These are phyloP conservation scores for Pteromalus puparum DNA, from an alignment of 1,140 invertebrate species.

Conservation along the genomic window DNA sequence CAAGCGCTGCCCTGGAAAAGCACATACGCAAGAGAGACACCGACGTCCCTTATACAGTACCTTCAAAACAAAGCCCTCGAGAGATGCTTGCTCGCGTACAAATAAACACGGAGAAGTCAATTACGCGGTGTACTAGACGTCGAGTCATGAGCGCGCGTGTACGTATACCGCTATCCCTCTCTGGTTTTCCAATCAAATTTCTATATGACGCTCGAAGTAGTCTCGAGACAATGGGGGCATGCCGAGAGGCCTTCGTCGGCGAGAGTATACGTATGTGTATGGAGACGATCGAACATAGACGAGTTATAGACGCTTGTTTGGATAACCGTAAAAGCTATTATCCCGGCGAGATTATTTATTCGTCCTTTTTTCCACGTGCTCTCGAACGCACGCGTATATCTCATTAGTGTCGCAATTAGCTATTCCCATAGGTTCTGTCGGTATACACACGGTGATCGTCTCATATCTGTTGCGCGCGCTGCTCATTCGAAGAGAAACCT, in stretches of 20 bases:
- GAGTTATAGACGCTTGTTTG: neutral
- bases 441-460: neutral
- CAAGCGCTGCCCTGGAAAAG: slow-evolving; percentile 5
- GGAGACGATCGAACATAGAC: neutral
- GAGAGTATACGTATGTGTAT: neutral
- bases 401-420: neutral
- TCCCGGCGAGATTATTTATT: neutral
- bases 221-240: neutral
- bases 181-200: slow-evolving; percentile 32
- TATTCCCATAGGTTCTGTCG: neutral
- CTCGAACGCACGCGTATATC: neutral
- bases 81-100: neutral
- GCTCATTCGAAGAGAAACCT: neutral
- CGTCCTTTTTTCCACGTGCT: neutral
- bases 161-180: neutral
- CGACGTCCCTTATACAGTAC: too few relatives aligned
- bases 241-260: neutral
- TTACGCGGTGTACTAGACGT: neutral
- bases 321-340: neutral
- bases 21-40: neutral
- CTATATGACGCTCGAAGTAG: neutral
- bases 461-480: neutral
- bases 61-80: neutral
- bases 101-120: slow-evolving; percentile 26
- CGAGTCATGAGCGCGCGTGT: neutral